Conservation (phyloP, 2,797 vertebrate species). For the Hippopotamyrus pictus region DNA sequence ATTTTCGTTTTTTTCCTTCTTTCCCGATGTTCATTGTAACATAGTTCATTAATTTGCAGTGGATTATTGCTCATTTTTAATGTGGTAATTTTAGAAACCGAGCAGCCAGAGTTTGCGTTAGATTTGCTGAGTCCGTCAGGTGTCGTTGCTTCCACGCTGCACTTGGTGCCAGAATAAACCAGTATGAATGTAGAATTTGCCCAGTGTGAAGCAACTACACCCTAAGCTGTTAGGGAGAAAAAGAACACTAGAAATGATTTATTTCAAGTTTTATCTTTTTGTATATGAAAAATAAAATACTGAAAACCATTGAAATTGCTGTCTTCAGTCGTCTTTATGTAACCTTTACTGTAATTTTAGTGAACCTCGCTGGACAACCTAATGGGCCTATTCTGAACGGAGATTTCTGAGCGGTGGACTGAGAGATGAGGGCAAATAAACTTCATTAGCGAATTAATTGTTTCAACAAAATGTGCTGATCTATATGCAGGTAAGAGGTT, state of each 20-base stretch:
- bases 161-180: conserved; percentile 77
- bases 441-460: not conserved
- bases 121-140: conserved; percentile 68
- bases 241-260: conserved; percentile 65
- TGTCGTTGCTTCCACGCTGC: conserved; percentile 68
- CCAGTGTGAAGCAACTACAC: conserved; percentile 65
- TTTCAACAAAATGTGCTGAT: not conserved
- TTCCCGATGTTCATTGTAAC: conserved; percentile 73
- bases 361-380: not conserved
- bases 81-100: conserved; percentile 82
- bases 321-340: not conserved
- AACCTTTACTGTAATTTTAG: not conserved
- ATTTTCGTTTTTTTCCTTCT: conserved; percentile 37
- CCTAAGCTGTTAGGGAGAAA: conserved; percentile 61
- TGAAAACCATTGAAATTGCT: conserved; percentile 32
- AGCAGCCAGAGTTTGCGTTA: conserved; percentile 72
- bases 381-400: not conserved
- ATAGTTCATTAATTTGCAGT: conserved; percentile 75
- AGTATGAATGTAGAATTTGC: conserved; percentile 85
- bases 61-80: conserved; percentile 79
- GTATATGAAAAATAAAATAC: conserved; percentile 85
- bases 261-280: conserved; percentile 91
- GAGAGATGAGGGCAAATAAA: not conserved
- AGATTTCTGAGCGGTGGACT: not conserved
- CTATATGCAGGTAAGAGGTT: not conserved